Evolutionary conservation across 2,888 invertebrate genomes (phyloP).

Genomic region (Noctua janthe): DNA sequence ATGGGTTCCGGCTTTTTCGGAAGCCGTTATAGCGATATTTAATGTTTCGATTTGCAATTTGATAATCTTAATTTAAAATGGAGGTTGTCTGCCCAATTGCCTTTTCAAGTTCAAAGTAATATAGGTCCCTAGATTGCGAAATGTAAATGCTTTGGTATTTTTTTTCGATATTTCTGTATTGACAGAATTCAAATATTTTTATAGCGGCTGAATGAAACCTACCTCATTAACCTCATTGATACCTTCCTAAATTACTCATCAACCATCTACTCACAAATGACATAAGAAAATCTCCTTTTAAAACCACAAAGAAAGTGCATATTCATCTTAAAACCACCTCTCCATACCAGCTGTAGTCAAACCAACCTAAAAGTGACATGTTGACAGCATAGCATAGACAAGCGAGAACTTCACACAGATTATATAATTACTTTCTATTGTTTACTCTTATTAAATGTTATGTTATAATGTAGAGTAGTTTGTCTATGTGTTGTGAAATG

Average conservation of each 20-base stretch:
- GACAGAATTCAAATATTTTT: not conserved
- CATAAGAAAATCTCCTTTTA: conserved; percentile 8
- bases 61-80: conserved; percentile 56
- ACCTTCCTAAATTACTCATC: not conserved
- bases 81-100: conserved; percentile 30
- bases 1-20: conserved; percentile 61
- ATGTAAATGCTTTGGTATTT: not conserved
- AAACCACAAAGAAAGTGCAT: conserved; percentile 45
- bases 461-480: conserved; percentile 47
- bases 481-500: conserved; percentile 38
- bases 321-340: conserved; percentile 40
- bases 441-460: conserved; percentile 63
- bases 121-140: not conserved
- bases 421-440: conserved; percentile 77
- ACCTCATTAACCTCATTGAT: not conserved
- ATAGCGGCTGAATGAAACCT: not conserved
- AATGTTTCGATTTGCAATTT: conserved; percentile 48
- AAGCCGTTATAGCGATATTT: conserved; percentile 43
- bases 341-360: not conserved
- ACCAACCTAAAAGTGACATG: conserved; percentile 38
- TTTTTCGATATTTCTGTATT: not conserved
- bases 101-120: conserved; percentile 25
- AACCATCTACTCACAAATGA: not conserved
- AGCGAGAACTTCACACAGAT: conserved; percentile 62
- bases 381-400: conserved; percentile 44